A percentile compares a stretch with the other conserved stretches of the same genome.
These are phyloP conservation scores for Pontoporia blainvillei DNA, from an alignment of 2,113 vertebrate species.

Conservation along the genomic window DNA sequence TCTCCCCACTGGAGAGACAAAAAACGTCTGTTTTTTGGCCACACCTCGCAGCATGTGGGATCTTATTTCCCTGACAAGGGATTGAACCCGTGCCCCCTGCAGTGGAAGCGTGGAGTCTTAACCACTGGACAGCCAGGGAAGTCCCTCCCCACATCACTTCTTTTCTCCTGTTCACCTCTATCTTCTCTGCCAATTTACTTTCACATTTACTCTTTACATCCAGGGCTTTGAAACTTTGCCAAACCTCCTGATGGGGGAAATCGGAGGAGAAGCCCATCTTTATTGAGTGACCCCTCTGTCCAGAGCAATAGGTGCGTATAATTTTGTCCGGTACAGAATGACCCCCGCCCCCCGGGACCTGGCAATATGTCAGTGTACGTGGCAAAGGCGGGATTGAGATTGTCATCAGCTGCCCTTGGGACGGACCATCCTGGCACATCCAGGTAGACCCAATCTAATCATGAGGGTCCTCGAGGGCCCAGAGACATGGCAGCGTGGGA, in stretches of 20 bases:
- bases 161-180: background rate
- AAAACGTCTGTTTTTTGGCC: too few species aligned
- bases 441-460: background rate
- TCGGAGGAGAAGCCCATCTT: background rate
- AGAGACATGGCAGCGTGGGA: background rate
- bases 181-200: background rate
- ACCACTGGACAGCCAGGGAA: too few species aligned
- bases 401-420: background rate
- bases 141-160: too few species aligned
- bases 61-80: too few species aligned
- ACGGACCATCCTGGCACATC: background rate
- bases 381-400: background rate
- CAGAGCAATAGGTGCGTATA: background rate
- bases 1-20: too few species aligned
- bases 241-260: too few species aligned
- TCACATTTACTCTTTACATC: background rate
- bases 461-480: background rate
- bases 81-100: too few species aligned
- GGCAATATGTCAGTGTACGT: too few species aligned
- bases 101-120: too few species aligned
- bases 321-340: too few species aligned
- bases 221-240: background rate
- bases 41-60: too few species aligned
- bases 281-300: background rate
- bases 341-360: background rate